Conservation (phyloP, 1,140 invertebrate species). For the Caenorhabditis briggsae region DNA sequence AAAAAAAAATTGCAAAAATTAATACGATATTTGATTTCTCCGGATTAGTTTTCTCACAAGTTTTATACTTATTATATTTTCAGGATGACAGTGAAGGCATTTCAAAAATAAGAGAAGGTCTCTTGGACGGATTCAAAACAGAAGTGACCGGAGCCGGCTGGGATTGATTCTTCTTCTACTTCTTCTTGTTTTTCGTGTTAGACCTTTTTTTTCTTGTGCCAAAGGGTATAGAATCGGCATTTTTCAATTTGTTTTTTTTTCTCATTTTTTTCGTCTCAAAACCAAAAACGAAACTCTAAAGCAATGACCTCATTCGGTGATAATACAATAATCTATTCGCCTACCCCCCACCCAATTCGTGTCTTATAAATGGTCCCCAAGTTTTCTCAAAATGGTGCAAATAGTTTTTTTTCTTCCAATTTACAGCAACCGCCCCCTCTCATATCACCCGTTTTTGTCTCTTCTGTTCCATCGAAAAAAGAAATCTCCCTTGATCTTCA, state of each 20-base stretch:
- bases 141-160: background rate
- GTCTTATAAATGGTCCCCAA: slow-evolving; percentile 27
- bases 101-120: slow-evolving; percentile 39
- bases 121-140: slow-evolving; percentile 41
- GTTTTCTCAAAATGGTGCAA: slow-evolving; percentile 45
- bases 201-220: slow-evolving; percentile 13
- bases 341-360: background rate
- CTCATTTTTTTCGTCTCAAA: slow-evolving; percentile 15
- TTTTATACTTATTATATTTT: background rate
- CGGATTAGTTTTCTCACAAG: too few relatives aligned
- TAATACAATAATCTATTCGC: background rate
- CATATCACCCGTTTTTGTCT: slow-evolving; percentile 18
- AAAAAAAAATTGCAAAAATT: too few relatives aligned
- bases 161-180: slow-evolving; percentile 9
- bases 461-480: slow-evolving; percentile 45
- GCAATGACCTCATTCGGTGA: slow-evolving; percentile 46
- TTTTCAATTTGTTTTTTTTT: background rate
- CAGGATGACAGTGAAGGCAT: slow-evolving; percentile 44
- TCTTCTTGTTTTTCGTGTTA: background rate
- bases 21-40: too few relatives aligned
- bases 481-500: slow-evolving; percentile 27
- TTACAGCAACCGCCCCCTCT: background rate
- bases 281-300: slow-evolving; percentile 12
- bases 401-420: background rate
- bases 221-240: slow-evolving; percentile 40